phyloP scores from a whole-genome alignment of 2,797 vertebrate genomes.

The Centropyge bicolor region DNA sequence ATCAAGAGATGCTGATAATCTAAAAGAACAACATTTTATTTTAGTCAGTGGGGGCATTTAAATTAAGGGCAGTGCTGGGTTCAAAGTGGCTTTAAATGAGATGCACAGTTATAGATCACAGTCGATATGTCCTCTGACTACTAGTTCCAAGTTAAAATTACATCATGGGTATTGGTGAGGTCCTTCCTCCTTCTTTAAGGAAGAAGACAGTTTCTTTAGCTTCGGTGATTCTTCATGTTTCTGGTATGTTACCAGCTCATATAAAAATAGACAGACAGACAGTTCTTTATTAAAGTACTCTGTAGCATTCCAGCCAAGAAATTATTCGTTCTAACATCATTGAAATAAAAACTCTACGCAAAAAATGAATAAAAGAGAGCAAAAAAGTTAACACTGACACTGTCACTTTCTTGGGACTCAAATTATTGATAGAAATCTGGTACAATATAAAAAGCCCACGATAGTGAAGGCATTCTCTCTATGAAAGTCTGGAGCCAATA shows the following conservation, averaged over 20 bases:
- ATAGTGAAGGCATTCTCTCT: neutral
- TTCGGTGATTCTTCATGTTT: slow-evolving; percentile 46
- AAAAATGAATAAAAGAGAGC: slow-evolving; percentile 26
- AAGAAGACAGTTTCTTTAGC: slow-evolving; percentile 16
- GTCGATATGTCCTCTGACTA: slow-evolving; percentile 15
- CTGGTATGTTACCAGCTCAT: slow-evolving; percentile 6
- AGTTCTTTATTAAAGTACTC: no score
- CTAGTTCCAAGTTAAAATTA: slow-evolving; percentile 1
- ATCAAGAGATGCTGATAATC: neutral
- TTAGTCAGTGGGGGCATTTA: slow-evolving; percentile 39
- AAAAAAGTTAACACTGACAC: slow-evolving; percentile 1
- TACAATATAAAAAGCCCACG: neutral
- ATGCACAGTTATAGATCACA: slow-evolving; percentile 41
- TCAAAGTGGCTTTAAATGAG: slow-evolving; percentile 37
- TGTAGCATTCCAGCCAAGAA: slow-evolving; percentile 1
- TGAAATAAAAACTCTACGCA: slow-evolving; percentile 19
- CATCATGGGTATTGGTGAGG: neutral
- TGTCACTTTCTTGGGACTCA: slow-evolving; percentile 2
- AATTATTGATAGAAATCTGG: neutral
- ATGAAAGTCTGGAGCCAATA: neutral
- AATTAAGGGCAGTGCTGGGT: slow-evolving; percentile 48
- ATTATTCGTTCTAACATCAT: slow-evolving; percentile 6
- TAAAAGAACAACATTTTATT: slow-evolving; percentile 58
- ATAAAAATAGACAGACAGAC: no score
- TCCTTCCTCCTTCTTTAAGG: neutral